Evolutionary conservation across 2,888 invertebrate genomes (phyloP), one percentile per base, ranked within the genome.

Genomic region (Hypomecis punctinalis): DNA sequence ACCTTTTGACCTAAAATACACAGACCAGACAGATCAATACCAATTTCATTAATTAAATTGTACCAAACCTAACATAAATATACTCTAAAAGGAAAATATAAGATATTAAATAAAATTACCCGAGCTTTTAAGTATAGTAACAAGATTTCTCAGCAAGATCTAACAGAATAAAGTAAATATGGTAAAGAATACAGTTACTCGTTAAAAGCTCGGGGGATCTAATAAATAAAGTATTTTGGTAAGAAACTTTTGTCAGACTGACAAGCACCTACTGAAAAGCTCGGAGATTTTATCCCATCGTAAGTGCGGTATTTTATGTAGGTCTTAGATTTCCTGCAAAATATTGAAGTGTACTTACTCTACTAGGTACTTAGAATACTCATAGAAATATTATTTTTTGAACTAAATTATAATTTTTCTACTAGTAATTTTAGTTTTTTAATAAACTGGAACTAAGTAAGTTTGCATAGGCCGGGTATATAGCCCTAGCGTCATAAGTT

Each of bases 121-220:
- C 33, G 5, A 47, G 47, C 47, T 33, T 33, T 47, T 35, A 10
- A 35, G 33, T 43, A 43, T 0, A 47, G 10, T 10, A 51, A 37
- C 9, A 39, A 11, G 37, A 51, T 51, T 37, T 51, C 49, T 13
- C 11, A 13, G 8, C 37, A 51, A 37, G 37, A 51, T 36, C 4
- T n/a, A 51, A 13, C 3, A 8, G 1, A 51, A 37, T 51, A 13
- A 51, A 8, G 8, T 37, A 39, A 51, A 51, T 51, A 51, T 51
- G 11, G 13, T 6, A 6, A 5, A 49, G 33, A 48, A 48, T 48
- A 11, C 36, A 49, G 49, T 4, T 36, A 7, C 36, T 48, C 47
- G 47, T 48, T 48, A 36, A 37, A 51, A 51, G 8, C 13, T 37
- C 49, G 36, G 36, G 6, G 6, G n/a, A n/a, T 48, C 36, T 48